Percentiles rank a stretch among this genome's conserved stretches.
Conservation (phyloP, 2,888 invertebrate genomes). For the Ormyrus thymus region DNA sequence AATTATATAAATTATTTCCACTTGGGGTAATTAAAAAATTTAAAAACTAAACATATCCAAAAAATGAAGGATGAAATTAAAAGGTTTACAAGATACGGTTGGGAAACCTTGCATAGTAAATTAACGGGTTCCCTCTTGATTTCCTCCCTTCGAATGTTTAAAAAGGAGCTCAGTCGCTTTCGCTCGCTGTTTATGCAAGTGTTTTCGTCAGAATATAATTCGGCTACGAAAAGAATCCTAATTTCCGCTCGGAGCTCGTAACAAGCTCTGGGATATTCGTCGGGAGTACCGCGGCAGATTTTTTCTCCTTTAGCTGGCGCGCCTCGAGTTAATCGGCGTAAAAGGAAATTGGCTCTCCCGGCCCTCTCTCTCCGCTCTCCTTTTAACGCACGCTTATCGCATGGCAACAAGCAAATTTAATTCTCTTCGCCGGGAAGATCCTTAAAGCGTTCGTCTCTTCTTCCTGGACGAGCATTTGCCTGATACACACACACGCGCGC, state of each 20-base stretch:
- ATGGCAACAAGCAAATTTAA: conserved; percentile 54
- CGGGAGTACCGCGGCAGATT: conserved; percentile 3
- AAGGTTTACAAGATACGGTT: background rate
- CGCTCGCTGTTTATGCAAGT: conserved; percentile 1
- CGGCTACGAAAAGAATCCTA: conserved; percentile 29
- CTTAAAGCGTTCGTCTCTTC: conserved; percentile 34
- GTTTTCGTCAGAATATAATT: conserved; percentile 11
- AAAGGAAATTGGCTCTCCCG: conserved; percentile 45
- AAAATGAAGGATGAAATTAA: no score
- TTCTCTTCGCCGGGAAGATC: conserved; percentile 33
- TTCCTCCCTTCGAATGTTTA: background rate
- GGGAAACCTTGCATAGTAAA: background rate
- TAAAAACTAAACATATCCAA: no score
- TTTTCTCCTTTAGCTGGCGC: background rate
- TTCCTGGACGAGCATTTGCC: conserved; percentile 32
- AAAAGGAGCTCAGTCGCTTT: background rate
- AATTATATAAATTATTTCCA: no score
- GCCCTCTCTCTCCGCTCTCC: background rate
- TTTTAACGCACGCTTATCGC: conserved; percentile 52
- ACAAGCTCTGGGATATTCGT: conserved; percentile 14
- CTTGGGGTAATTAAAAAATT: no score
- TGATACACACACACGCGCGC: no score
- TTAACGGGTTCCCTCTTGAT: background rate
- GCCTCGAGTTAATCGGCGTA: conserved; percentile 51
- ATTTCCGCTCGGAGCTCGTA: conserved; percentile 29